phyloP scores from a whole-genome alignment of 2,888 invertebrate genomes.

The Gibbula magus region DNA sequence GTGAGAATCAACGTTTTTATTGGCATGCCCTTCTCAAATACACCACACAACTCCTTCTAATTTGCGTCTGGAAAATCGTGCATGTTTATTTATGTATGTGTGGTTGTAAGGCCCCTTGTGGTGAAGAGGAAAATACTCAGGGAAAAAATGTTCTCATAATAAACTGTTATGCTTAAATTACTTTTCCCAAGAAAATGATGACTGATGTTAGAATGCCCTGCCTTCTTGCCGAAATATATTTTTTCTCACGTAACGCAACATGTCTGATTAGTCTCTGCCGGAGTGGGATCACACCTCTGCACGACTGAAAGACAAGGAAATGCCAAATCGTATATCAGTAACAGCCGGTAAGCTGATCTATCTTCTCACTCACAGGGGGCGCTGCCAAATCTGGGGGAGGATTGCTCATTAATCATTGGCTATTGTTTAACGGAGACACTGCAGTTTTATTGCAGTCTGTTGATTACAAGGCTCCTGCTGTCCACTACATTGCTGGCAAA shows the following conservation, averaged over 20 bases:
- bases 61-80: too few relatives aligned
- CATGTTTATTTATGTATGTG: too few relatives aligned
- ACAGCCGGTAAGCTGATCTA: neutral
- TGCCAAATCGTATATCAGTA: neutral
- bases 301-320: slow-evolving; percentile 13
- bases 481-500: neutral
- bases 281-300: neutral
- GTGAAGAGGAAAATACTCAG: neutral
- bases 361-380: neutral
- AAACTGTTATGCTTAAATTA: slow-evolving; percentile 13
- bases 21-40: too few relatives aligned
- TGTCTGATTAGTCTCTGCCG: neutral
- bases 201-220: neutral
- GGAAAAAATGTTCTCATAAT: neutral
- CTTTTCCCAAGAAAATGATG: neutral
- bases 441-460: slow-evolving; percentile 5
- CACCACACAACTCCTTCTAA: too few relatives aligned
- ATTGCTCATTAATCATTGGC: slow-evolving; percentile 14
- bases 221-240: neutral
- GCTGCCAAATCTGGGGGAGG: neutral
- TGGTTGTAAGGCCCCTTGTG: neutral
- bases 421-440: neutral
- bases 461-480: neutral
- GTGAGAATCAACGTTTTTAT: too few relatives aligned
- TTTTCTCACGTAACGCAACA: neutral